A percentile compares a stretch with the other conserved stretches of the same genome.
Conservation (phyloP, 2,113 vertebrate species). For the Turdus rufiventris region DNA sequence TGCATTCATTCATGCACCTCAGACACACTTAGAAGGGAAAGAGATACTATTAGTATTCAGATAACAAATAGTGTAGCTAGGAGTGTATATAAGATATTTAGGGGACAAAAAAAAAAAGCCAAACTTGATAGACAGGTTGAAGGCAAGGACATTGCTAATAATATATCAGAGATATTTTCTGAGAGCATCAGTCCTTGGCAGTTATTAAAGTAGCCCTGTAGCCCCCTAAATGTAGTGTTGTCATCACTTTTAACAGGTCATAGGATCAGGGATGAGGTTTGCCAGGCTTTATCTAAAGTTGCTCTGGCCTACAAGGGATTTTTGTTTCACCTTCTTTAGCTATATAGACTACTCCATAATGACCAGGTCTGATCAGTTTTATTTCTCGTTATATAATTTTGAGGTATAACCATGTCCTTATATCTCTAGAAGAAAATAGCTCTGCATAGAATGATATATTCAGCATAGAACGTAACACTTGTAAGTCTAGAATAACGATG, state of each 20-base stretch:
- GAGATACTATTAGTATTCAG: background rate
- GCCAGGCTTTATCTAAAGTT: background rate
- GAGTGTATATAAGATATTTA: background rate
- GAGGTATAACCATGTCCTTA: background rate
- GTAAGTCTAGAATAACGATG: background rate
- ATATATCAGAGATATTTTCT: background rate
- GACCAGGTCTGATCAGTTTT: background rate
- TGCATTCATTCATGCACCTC: background rate
- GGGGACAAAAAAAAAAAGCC: background rate
- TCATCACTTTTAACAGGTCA: background rate
- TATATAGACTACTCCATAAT: background rate
- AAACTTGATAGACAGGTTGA: background rate
- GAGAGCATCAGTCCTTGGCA: background rate
- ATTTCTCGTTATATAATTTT: background rate
- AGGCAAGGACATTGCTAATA: background rate
- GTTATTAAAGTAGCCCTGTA: background rate
- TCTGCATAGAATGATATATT: background rate
- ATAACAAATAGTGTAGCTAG: background rate
- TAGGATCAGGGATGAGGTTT: background rate
- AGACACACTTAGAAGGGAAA: background rate
- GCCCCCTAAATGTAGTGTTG: background rate
- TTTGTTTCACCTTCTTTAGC: background rate
- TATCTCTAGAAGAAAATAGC: background rate
- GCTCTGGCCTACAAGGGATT: rapidly evolving
- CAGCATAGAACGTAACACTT: background rate